Evolutionary conservation across 2,797 vertebrate species (phyloP), one percentile per base, ranked within the genome.

Genomic region (Galagoides demidoff): DNA sequence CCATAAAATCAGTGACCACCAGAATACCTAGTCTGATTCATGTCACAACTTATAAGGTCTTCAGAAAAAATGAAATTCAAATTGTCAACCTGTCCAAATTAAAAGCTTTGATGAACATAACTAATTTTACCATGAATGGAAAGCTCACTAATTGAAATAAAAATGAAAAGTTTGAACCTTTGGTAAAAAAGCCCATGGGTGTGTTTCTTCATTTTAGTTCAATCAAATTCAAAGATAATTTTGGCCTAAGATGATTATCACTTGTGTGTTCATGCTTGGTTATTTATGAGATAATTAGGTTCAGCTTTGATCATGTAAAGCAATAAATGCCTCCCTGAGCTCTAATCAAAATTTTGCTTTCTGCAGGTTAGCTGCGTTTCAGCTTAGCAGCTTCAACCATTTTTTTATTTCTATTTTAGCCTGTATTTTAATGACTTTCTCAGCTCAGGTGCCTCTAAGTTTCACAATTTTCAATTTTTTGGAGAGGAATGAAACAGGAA

Each of bases 201-300:
- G 52, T 52, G 39, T 74, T 85, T 92, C 64, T 82, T 59, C n/a
- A 94, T 89, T 90, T 70, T 57, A 82, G 14, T 88, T 87, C 78
- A 87, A 87, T 96, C 61, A 82, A 39, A 88, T 95, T 88, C 59
- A 87, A 52, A 39, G 57, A 22, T 94, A 85, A 92, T 85, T 92
- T 92, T 90, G 71, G 29, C 55, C 34, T 49, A 78, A 63, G 66
- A 90, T 23, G 22, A 89, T 92, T 39, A 92, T 68, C 73, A 43
- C 61, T 76, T 83, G 3, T 55, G 20, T 90, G 29, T 64, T 91
- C 63, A 37, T 83, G 31, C 37, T 94, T 83, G 52, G 64, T 85
- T 95, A 88, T 85, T 96, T 94, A 79, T 55, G 39, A 64, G 63
- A 92, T 96, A 95, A 94, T 94, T 96, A 96, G 49, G 23, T 89